Evolutionary conservation across 2,797 vertebrate species (phyloP), one percentile per base, ranked within the genome.

Genomic region (Acanthurus lineatus): DNA sequence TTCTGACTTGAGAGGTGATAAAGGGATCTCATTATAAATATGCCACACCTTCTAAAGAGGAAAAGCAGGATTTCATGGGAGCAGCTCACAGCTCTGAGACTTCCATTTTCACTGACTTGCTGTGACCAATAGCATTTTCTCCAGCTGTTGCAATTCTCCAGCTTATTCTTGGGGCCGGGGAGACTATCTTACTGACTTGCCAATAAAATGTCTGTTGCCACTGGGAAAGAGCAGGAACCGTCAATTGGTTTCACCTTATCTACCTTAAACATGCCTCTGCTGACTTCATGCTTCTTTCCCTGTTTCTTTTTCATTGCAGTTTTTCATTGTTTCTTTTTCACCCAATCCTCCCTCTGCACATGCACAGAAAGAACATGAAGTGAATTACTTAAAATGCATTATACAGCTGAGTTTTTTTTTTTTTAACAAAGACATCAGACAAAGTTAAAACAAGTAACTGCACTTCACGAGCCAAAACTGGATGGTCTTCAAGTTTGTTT

Each of bases 161-260:
- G 83, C 90, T 92, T 89, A 90, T 93, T 94, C 92, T 89, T 38
- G 66, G 61, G 83, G 85, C 79, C 49, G 14, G 78, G 86, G 79
- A 89, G 81, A 90, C 92, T 90, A 93, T 93, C 91, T 91, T 66
- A 83, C 90, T 58, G 77, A 89, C 81, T 91, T 93, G 90, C 92
- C 93, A 92, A 93, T 93, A 92, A 91, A 94, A 92, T 87, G 91
- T 90, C 90, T 90, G 84, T 86, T 86, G 85, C 91, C 87, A 90
- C 84, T 89, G 84, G 83, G 91, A 92, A 87, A 88, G 86, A 88
- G 89, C 82, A 77, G 80, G 74, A 89, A 87, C 76, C 51, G 87
- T 93, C 93, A 91, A 93, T 93, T 92, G 91, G 92, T 86, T 92
- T 92, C 88, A 88, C 90, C 92, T 93, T 94, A 95, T 95, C 94